Conservation (phyloP, 2,113 vertebrate genomes). For the Xyrauchen texanus region DNA sequence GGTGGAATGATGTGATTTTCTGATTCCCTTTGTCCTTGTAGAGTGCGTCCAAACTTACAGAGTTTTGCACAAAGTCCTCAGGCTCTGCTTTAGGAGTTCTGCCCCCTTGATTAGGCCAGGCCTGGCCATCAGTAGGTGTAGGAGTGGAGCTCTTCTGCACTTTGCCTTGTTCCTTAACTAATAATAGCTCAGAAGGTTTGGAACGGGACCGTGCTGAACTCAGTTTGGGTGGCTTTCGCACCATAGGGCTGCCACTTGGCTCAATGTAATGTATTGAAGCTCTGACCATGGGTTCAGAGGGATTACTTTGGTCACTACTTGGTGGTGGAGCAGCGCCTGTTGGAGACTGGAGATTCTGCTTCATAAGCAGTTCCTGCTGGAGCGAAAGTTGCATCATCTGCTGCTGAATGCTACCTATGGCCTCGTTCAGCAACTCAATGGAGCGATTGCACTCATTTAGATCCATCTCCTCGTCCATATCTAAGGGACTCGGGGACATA, state of each 20-base stretch:
- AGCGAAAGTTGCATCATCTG: conserved; percentile 92
- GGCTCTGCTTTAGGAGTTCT: conserved; percentile 72
- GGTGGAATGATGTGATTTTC: conserved; percentile 73
- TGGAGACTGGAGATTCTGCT: conserved; percentile 70
- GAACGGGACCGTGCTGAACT: conserved; percentile 77
- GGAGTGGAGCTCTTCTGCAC: conserved; percentile 74
- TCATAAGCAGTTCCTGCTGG: conserved; percentile 86
- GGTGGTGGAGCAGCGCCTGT: conserved; percentile 62
- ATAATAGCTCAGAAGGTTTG: conserved; percentile 79
- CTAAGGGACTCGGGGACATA: conserved; percentile 68
- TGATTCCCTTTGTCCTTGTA: conserved; percentile 68
- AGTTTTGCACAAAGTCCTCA: conserved; percentile 24
- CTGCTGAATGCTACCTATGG: conserved; percentile 90
- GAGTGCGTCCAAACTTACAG: conserved; percentile 58
- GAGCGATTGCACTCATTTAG: conserved; percentile 87
- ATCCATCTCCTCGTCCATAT: conserved; percentile 78
- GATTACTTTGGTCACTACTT: conserved; percentile 70
- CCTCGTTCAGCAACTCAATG: conserved; percentile 91
- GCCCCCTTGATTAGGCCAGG: conserved; percentile 72
- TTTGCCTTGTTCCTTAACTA: conserved; percentile 75
- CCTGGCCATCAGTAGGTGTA: conserved; percentile 50
- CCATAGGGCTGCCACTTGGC: conserved; percentile 76
- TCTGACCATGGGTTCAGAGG: conserved; percentile 76
- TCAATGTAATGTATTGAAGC: conserved; percentile 83
- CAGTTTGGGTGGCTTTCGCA: conserved; percentile 82